Evolutionary conservation across 2,113 vertebrate species (phyloP).

Genomic region (Passer domesticus): DNA sequence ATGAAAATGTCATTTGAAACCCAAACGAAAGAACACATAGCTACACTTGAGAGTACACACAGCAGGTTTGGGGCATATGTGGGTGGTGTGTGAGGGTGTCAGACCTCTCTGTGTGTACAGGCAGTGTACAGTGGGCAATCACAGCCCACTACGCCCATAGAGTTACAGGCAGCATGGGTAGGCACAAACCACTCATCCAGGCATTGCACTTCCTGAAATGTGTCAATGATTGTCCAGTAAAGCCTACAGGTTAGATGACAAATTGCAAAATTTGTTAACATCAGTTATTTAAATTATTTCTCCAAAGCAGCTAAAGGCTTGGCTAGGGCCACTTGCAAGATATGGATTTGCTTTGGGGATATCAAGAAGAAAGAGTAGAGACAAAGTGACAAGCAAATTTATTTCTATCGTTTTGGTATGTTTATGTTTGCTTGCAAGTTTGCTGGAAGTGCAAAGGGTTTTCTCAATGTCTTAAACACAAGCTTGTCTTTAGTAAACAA

Average conservation of each 20-base stretch:
- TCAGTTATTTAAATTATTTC: neutral
- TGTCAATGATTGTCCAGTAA: neutral
- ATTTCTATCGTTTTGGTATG: neutral
- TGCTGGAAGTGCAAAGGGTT: neutral
- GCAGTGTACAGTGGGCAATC: neutral
- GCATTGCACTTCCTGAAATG: neutral
- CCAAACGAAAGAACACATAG: neutral
- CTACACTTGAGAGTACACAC: neutral
- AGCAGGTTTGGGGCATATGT: neutral
- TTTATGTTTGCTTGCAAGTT: neutral
- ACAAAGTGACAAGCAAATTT: neutral
- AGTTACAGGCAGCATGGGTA: neutral
- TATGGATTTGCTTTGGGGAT: neutral
- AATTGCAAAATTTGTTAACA: neutral
- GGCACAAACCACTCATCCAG: neutral
- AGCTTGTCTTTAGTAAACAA: neutral
- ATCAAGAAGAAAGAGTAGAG: neutral
- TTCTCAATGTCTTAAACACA: neutral
- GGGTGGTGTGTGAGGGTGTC: neutral
- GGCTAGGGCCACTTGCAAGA: neutral
- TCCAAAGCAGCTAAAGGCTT: neutral
- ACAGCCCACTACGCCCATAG: neutral
- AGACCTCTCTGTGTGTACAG: neutral
- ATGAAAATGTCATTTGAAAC: constrained; percentile 36
- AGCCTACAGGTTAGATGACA: neutral